Evolutionary conservation across 2,797 vertebrate species (phyloP), one percentile per base, ranked within the genome.

Genomic region (Danio albolineatus): DNA sequence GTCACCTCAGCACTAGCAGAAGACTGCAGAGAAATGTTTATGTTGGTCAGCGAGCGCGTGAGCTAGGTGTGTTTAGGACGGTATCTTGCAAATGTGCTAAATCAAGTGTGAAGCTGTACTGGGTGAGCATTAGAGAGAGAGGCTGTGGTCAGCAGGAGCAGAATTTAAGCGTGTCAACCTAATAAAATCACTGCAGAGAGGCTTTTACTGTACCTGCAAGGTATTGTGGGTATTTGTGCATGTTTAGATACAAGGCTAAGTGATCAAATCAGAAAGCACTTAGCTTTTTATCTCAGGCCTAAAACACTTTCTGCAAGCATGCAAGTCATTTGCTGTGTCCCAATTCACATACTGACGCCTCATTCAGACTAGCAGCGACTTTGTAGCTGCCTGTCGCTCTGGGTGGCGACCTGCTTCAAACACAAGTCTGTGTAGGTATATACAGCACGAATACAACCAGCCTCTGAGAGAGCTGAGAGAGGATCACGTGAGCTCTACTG

Each of bases 191-290:
- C n/a, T 78, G 51, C 56, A 6, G 78, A 19, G 62, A 78, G 36
- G 16, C 54, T 66, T 60, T 73, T 54, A 28, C 28, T 28, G 28
- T 77, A 46, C 67, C 66, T 80, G 73, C 36, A 36, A 59, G 64
- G 19, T 75, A 51, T 72, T 10, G 74, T 56, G 66, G 66, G 54
- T 46, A 59, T 57, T 76, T 71, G 57, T 73, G 57, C 10, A 66
- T 76, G 75, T 72, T 65, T 66, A 65, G 54, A 72, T 64, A 65
- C 43, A 66, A 12, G 48, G 43, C 43, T 76, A 73, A 74, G 28
- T 49, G 78, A 51, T 76, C 61, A 59, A 21, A 72, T 65, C 43
- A 48, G 39, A 79, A 74, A 82, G 12, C 71, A 39, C 65, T 67
- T 66, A 65, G 16, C 21, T 53, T 16, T 53, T 39, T 53, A 53